Base-by-base conservation (phyloP, 2,888 invertebrate genomes). In the Rhamnusium bicolor region DNA sequence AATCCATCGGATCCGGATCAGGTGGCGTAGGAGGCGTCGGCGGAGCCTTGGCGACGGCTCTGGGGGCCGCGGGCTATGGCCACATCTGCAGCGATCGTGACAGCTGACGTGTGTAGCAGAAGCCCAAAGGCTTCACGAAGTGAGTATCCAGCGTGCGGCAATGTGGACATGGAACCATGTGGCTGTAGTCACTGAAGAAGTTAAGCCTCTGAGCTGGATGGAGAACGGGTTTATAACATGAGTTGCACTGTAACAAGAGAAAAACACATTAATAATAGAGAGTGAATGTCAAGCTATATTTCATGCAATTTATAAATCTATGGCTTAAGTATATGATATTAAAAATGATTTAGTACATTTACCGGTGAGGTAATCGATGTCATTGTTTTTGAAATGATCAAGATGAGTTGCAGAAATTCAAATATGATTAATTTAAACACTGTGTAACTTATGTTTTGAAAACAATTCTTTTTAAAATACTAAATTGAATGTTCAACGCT, bases 131-230 rank as follows among this genome's bases (percentile, higher is more conserved):
- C 90, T 97, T 97, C 82, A 98, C 96, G 90, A 98, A 98, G 90
- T 98, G 98, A 70, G 95, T 95, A 90, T 98, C 98, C 84, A 94
- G 91, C 67, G 93, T 92, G 84, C 94, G 93, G 91, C 98, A 98
- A 88, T 95, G 95, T 46, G 96, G 96, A 89, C 98, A 98, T 81
- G 95, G 93, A 86, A 96, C 93, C 84, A 94, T 93, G 87, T 96
- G 96, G 86, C 96, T 96, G 91, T 98, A 98, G 90, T 98, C 97
- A 84, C 97, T 97, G 91, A 95, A 98, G 92, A 93, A 96, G 90
- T 95, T 95, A 82, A 97, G 90, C 85, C 94, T 93, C 88, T 95
- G 95, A 85, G 94, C 94, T 12, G 96, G 95, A 88, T 95, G 94
- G 83, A 97, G 92, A 76, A 98, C 92, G 54, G 95, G 93, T 89